These are phyloP conservation scores for Actinernus sp. DNA, from an alignment of 92 coral and sea anemone genomes.

Conservation along the genomic window DNA sequence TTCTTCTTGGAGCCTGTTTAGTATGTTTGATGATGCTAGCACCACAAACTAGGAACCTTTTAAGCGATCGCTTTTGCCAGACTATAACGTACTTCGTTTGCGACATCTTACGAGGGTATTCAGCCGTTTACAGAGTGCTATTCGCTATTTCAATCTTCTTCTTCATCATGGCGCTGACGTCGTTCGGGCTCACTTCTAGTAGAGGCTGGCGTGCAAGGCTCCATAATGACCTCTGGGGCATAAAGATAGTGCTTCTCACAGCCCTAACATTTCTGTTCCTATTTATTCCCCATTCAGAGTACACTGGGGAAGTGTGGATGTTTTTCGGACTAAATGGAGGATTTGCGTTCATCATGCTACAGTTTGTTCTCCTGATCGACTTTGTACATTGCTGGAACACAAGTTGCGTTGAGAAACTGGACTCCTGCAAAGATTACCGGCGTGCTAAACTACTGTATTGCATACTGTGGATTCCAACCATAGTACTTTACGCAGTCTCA, in stretches of 20 bases:
- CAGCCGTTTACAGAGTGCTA: constrained; percentile 87
- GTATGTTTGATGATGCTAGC: constrained; percentile 82
- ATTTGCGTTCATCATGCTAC: constrained; percentile 88
- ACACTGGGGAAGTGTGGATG: constrained; percentile 97
- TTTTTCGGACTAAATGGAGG: constrained; percentile 98
- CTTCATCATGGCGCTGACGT: constrained; percentile 58
- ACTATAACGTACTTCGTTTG: constrained; percentile 78
- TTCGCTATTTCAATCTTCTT: constrained; percentile 81
- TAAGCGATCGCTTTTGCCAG: constrained; percentile 84
- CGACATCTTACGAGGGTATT: constrained; percentile 86
- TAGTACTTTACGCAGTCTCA: constrained; percentile 85
- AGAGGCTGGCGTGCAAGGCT: constrained; percentile 65
- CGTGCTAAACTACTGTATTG: constrained; percentile 72
- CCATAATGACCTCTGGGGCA: constrained; percentile 89
- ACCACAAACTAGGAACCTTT: constrained; percentile 59
- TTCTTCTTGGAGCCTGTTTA: constrained; percentile 78
- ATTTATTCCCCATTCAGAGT: constrained; percentile 92
- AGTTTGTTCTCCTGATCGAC: constrained; percentile 79
- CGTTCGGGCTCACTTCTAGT: constrained; percentile 78
- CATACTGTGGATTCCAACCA: constrained; percentile 85
- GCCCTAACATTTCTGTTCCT: constrained; percentile 68
- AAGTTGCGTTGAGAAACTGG: constrained; percentile 78
- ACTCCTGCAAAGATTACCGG: constrained; percentile 44
- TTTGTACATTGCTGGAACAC: constrained; percentile 86
- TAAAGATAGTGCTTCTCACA: constrained; percentile 71